These are phyloP conservation scores for Spicauda simplicius DNA, from an alignment of 2,888 invertebrate species.

Conservation along the genomic window DNA sequence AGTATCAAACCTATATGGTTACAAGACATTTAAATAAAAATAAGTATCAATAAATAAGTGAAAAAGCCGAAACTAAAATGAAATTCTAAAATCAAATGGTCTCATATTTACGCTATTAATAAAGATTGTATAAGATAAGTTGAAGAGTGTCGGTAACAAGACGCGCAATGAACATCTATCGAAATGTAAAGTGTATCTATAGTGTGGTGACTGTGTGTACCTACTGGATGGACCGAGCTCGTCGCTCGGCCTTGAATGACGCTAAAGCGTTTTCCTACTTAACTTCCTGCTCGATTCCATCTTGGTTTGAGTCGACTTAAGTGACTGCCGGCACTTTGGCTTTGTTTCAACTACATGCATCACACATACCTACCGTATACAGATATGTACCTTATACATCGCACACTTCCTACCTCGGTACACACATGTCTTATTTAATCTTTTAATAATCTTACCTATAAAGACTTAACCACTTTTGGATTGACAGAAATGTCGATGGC, in stretches of 20 bases:
- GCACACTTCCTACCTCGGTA: background rate
- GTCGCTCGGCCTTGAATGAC: constrained; percentile 75
- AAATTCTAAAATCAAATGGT: too few species aligned
- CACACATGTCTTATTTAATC: background rate
- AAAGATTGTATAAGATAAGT: background rate
- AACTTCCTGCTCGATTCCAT: constrained; percentile 80
- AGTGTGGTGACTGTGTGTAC: constrained; percentile 15
- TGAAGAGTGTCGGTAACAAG: background rate
- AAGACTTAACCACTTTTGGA: too few species aligned
- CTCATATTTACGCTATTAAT: too few species aligned
- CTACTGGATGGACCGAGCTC: constrained; percentile 60
- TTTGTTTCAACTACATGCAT: constrained; percentile 31
- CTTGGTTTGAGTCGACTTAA: constrained; percentile 57
- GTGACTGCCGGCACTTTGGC: constrained; percentile 39
- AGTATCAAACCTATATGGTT: too few species aligned
- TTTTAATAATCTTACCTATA: too few species aligned
- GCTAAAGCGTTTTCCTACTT: constrained; percentile 80
- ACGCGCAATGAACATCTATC: constrained; percentile 1
- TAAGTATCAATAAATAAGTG: too few species aligned
- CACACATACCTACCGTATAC: background rate
- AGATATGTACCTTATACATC: background rate
- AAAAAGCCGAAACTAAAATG: too few species aligned
- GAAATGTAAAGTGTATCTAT: constrained; percentile 11
- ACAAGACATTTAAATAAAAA: too few species aligned
- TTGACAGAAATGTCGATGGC: too few species aligned